Percentiles rank a stretch among this genome's conserved stretches.
phyloP scores from a whole-genome alignment of 2,113 vertebrate species.

The Cheirogaleus medius region DNA sequence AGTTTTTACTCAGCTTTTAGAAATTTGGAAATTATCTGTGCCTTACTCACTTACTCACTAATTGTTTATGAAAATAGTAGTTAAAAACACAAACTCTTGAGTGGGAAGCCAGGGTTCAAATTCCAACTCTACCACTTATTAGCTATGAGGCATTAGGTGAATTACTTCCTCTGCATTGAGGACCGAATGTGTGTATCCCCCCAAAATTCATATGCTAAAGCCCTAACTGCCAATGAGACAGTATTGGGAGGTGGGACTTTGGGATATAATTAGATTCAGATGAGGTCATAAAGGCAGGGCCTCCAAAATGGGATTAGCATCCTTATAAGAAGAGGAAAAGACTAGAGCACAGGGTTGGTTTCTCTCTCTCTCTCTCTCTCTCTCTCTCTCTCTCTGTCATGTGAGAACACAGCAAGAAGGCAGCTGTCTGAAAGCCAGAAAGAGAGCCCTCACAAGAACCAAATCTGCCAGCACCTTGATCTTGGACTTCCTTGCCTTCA shows the following conservation, averaged over 20 bases:
- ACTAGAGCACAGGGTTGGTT: too few relatives aligned
- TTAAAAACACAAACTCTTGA: background rate
- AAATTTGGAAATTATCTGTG: background rate
- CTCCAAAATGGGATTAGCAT: background rate
- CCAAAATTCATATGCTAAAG: background rate
- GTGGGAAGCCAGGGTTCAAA: background rate
- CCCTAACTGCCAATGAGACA: background rate
- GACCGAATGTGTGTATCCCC: background rate
- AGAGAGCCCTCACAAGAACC: background rate
- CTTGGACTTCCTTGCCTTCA: background rate
- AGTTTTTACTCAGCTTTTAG: slow-evolving; percentile 13
- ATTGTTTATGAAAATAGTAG: background rate
- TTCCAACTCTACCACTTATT: background rate
- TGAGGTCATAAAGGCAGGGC: background rate
- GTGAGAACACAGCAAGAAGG: background rate
- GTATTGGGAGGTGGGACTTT: background rate
- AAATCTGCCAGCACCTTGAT: background rate
- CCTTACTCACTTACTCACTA: background rate
- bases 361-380: too few relatives aligned
- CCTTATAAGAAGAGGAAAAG: background rate
- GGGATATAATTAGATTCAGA: background rate
- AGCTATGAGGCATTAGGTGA: background rate
- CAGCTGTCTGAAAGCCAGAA: background rate
- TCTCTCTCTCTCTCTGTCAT: too few relatives aligned
- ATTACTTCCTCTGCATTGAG: background rate